Conservation (phyloP, 2,113 vertebrate genomes). For the Oxyura jamaicensis region DNA sequence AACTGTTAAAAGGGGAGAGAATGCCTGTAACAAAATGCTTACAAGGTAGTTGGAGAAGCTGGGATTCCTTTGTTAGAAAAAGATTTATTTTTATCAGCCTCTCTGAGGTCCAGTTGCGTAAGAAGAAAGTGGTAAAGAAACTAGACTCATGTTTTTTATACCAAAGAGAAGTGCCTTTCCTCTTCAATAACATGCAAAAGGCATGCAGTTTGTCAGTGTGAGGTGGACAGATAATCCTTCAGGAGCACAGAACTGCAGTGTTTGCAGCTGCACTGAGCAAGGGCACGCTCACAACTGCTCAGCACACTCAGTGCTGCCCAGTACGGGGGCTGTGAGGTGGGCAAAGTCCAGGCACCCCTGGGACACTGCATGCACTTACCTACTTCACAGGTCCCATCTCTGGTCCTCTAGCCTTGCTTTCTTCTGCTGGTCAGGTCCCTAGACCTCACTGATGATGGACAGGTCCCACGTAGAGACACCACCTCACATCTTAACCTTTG, state of each 20-base stretch:
- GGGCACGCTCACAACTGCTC: background rate
- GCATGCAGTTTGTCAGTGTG: background rate
- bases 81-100: background rate
- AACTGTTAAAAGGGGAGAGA: background rate
- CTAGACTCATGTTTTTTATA: background rate
- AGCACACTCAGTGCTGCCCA: background rate
- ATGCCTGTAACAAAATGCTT: background rate
- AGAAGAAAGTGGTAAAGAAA: background rate
- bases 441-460: no score
- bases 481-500: background rate
- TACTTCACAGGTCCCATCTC: background rate
- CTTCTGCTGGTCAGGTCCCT: background rate
- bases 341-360: background rate
- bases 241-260: background rate
- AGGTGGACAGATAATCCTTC: background rate
- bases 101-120: background rate
- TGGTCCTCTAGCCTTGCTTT: background rate
- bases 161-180: background rate
- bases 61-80: background rate
- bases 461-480: background rate
- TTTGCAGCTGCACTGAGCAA: conserved; percentile 35
- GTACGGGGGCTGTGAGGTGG: accelerated
- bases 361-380: accelerated
- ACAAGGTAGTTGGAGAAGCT: background rate
- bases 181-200: background rate